Percentiles rank a stretch among this genome's conserved stretches.
These are phyloP conservation scores for Sorex maritimensis DNA, from an alignment of 2,797 vertebrate species.

Conservation along the genomic window DNA sequence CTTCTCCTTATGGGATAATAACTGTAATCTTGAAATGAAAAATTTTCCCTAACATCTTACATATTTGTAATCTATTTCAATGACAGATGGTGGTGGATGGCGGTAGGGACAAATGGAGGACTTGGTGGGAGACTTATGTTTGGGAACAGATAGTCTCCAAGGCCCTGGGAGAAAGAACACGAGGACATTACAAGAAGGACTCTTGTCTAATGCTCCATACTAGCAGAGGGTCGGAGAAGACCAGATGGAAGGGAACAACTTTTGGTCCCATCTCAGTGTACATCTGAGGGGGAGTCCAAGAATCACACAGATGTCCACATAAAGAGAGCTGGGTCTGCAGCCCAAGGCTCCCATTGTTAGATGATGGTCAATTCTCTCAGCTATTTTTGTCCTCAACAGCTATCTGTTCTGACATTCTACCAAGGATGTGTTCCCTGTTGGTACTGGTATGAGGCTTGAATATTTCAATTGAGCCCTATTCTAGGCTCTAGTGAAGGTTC, in stretches of 20 bases:
- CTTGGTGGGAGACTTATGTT: background rate
- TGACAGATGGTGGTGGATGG: background rate
- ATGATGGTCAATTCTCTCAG: background rate
- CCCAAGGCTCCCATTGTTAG: background rate
- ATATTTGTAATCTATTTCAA: background rate
- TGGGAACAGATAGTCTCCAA: background rate
- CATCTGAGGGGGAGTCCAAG: background rate
- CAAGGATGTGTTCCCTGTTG: background rate
- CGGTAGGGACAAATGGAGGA: background rate
- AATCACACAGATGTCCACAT: background rate
- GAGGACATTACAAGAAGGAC: background rate
- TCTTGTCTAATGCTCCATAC: background rate
- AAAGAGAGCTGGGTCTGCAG: background rate
- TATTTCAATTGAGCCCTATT: background rate
- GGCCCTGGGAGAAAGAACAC: background rate
- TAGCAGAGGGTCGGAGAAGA: background rate
- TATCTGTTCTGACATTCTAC: background rate
- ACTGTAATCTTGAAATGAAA: constrained; percentile 6
- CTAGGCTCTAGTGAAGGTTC: background rate
- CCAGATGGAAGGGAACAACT: background rate
- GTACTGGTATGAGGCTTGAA: background rate
- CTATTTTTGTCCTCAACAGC: background rate
- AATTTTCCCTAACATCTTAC: background rate
- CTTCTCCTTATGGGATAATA: background rate
- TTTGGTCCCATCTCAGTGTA: background rate